Conservation (phyloP, 1,140 invertebrate genomes). For the Nephotettix cincticeps region DNA sequence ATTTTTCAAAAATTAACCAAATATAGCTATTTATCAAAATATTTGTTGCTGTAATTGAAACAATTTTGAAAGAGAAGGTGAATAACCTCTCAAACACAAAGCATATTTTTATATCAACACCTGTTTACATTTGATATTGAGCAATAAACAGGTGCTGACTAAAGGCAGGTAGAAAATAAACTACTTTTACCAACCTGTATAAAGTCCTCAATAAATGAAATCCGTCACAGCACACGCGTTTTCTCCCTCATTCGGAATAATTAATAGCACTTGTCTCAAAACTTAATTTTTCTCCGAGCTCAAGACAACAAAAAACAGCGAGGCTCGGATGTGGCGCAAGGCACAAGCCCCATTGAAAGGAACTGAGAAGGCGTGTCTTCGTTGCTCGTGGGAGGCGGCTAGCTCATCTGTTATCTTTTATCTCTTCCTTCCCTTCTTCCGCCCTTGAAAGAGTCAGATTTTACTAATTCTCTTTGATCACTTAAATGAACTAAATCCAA, state of each 20-base stretch:
- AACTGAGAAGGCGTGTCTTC: constrained; percentile 3
- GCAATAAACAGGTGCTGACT: constrained; percentile 1
- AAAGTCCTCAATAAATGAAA: background rate
- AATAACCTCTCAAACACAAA: constrained; percentile 5
- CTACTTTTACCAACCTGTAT: background rate
- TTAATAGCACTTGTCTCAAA: background rate
- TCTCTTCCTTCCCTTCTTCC: constrained; percentile 20
- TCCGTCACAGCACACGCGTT: constrained; percentile 10
- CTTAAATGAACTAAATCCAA: no score
- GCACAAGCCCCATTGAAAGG: constrained; percentile 11
- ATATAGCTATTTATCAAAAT: no score
- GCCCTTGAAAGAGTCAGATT: background rate
- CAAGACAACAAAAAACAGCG: background rate
- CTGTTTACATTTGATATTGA: background rate
- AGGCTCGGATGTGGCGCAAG: background rate
- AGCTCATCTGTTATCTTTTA: constrained; percentile 20
- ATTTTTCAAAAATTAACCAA: no score
- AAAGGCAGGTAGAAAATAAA: background rate
- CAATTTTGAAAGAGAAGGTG: background rate
- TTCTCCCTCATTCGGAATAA: constrained; percentile 13
- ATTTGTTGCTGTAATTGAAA: no score
- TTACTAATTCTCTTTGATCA: no score
- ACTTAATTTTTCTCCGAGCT: background rate
- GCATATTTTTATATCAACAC: background rate
- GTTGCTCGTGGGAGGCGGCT: constrained; percentile 3